phyloP scores from a whole-genome alignment of 37 sponge, comb jelly and placozoan genomes.

The Oopsacas minuta region DNA sequence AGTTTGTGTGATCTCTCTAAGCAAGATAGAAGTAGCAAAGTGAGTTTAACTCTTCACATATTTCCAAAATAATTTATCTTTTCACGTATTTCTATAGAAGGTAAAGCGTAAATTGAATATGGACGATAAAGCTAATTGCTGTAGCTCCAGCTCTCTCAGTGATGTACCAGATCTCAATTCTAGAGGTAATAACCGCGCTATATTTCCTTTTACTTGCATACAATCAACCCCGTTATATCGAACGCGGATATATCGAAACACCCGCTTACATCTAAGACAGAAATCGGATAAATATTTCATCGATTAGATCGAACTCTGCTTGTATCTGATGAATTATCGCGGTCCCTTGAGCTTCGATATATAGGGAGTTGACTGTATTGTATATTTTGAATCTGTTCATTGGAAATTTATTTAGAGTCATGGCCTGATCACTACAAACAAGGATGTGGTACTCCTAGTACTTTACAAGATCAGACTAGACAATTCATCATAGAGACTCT shows the following conservation, averaged over 20 bases:
- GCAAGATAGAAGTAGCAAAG: not conserved
- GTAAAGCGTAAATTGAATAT: not conserved
- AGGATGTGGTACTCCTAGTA: not conserved
- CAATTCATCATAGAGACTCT: not conserved
- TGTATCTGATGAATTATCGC: no score
- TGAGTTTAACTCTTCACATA: no score
- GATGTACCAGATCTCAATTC: not conserved
- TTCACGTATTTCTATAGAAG: not conserved
- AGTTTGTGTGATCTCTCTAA: conserved; percentile 1
- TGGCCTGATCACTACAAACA: not conserved
- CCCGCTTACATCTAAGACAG: no score
- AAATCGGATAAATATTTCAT: no score
- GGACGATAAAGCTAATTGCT: not conserved
- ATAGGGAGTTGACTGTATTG: not conserved
- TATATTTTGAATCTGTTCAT: not conserved
- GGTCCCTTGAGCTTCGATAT: no score
- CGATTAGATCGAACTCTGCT: no score
- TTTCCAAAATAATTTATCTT: no score
- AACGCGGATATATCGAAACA: no score
- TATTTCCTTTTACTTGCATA: no score
- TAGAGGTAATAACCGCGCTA: no score
- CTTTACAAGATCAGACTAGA: not conserved
- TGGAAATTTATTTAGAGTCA: no score
- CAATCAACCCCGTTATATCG: no score
- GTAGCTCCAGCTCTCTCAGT: not conserved